Evolutionary conservation across 30 jellyfish, hydroid and myxozoan genomes (phyloP).

Genomic region (Pelagia noctiluca): DNA sequence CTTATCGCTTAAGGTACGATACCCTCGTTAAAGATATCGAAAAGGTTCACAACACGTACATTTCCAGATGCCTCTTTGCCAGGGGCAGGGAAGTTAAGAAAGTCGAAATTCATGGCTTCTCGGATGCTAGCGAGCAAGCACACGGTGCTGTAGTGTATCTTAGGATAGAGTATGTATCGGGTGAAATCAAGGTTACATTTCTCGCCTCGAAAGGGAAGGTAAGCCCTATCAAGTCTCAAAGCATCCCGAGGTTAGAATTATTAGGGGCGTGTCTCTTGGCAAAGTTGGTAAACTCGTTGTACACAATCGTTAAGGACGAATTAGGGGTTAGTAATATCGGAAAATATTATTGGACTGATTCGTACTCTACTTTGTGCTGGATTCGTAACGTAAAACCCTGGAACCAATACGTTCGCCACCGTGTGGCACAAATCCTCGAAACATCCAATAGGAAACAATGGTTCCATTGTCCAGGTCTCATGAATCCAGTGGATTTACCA

Average conservation of each 20-base stretch:
- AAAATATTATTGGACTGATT: constrained; percentile 54
- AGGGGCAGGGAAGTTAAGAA: constrained; percentile 33
- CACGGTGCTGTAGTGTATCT: constrained; percentile 44
- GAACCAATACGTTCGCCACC: constrained; percentile 53
- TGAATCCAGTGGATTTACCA: constrained; percentile 59
- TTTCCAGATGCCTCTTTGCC: constrained; percentile 39
- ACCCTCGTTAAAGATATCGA: background rate
- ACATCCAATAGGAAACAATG: constrained; percentile 5
- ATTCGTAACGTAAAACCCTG: constrained; percentile 59
- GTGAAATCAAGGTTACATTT: constrained; percentile 22
- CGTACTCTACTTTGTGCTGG: constrained; percentile 55
- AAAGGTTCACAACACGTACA: background rate
- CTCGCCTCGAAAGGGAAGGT: constrained; percentile 54
- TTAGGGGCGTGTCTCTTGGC: constrained; percentile 54
- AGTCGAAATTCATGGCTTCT: constrained; percentile 51
- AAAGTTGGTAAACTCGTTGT: constrained; percentile 24
- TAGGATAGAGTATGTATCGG: constrained; percentile 19
- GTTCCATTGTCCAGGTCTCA: constrained; percentile 16
- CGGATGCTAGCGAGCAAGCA: constrained; percentile 67
- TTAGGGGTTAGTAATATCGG: constrained; percentile 19
- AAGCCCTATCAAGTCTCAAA: constrained; percentile 51
- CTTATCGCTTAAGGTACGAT: constrained; percentile 1
- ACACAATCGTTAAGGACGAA: constrained; percentile 36
- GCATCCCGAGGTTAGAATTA: constrained; percentile 52
- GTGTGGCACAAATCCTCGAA: constrained; percentile 4